A percentile compares a stretch with the other conserved stretches of the same genome.
Conservation (phyloP, 2,888 invertebrate species). For the Chydorus sphaericus region DNA sequence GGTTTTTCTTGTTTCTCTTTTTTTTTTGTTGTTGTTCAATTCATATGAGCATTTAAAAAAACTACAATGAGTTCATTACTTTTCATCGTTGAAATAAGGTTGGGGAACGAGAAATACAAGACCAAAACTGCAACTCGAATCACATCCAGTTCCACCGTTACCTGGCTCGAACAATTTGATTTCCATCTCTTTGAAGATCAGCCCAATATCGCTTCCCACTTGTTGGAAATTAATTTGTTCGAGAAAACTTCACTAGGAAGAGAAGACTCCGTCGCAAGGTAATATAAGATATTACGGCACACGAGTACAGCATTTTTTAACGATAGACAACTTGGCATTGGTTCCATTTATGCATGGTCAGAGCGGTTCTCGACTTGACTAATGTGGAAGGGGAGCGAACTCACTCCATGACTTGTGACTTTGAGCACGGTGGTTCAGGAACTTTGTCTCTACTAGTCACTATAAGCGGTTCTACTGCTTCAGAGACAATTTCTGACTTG, state of each 20-base stretch:
- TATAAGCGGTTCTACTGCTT: conserved; percentile 85
- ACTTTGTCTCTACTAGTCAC: conserved; percentile 71
- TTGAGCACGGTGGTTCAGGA: conserved; percentile 72
- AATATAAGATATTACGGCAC: too few relatives aligned
- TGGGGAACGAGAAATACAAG: conserved; percentile 95
- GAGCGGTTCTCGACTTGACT: conserved; percentile 71
- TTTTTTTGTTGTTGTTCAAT: background rate
- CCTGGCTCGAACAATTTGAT: conserved; percentile 96
- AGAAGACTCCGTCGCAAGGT: conserved; percentile 76
- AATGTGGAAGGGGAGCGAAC: conserved; percentile 76
- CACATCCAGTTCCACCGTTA: conserved; percentile 60
- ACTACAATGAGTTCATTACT: background rate
- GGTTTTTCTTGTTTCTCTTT: conserved; percentile 39
- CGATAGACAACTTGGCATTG: background rate
- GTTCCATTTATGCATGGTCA: conserved; percentile 29
- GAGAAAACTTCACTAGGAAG: conserved; percentile 61
- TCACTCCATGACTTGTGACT: conserved; percentile 70
- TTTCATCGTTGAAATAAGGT: conserved; percentile 34
- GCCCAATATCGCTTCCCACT: too few relatives aligned
- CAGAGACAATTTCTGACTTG: conserved; percentile 82
- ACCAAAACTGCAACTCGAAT: conserved; percentile 61
- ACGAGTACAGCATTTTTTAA: background rate
- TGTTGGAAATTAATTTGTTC: conserved; percentile 81
- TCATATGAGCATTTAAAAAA: background rate
- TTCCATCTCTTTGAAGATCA: conserved; percentile 88